A percentile compares a stretch with the other conserved stretches of the same genome.
phyloP scores from a whole-genome alignment of 2,797 vertebrate genomes.

The Sebastolobus altivelis region DNA sequence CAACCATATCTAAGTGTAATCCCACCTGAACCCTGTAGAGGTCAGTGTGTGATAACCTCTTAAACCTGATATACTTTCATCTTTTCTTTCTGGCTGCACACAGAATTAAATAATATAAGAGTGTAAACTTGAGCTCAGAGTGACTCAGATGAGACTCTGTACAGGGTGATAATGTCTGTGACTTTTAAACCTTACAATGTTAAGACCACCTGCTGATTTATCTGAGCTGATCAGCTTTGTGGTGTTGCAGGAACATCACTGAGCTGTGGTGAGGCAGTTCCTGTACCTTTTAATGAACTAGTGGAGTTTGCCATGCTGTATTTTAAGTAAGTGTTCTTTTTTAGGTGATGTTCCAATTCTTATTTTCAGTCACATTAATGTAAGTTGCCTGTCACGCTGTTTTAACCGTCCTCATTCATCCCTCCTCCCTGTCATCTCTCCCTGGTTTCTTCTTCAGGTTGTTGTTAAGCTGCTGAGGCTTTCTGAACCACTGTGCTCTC shows the following conservation, averaged over 20 bases:
- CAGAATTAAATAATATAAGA: neutral
- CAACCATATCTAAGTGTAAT: slow-evolving; percentile 24
- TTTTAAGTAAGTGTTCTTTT: neutral
- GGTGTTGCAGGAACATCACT: slow-evolving; percentile 11
- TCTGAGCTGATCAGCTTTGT: slow-evolving; percentile 44
- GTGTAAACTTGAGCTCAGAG: neutral
- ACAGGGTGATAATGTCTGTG: neutral
- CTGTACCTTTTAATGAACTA: neutral
- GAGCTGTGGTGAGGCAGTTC: neutral
- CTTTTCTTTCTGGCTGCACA: neutral
- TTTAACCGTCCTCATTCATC: neutral
- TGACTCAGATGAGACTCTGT: neutral
- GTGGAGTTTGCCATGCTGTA: neutral
- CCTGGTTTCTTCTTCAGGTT: slow-evolving; percentile 49
- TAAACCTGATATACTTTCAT: neutral
- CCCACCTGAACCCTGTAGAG: slow-evolving; percentile 66
- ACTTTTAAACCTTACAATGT: neutral
- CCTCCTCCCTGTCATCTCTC: neutral
- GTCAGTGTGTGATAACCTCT: slow-evolving; percentile 69
- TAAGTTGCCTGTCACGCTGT: fast-evolving
- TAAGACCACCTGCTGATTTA: slow-evolving; percentile 55
- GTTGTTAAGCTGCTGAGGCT: slow-evolving; percentile 49
- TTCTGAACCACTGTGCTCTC: slow-evolving; percentile 56
- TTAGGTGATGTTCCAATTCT: neutral
- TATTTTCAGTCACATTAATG: neutral